Evolutionary conservation across 1,140 invertebrate species (phyloP).

Genomic region (Habropoda laboriosa): DNA sequence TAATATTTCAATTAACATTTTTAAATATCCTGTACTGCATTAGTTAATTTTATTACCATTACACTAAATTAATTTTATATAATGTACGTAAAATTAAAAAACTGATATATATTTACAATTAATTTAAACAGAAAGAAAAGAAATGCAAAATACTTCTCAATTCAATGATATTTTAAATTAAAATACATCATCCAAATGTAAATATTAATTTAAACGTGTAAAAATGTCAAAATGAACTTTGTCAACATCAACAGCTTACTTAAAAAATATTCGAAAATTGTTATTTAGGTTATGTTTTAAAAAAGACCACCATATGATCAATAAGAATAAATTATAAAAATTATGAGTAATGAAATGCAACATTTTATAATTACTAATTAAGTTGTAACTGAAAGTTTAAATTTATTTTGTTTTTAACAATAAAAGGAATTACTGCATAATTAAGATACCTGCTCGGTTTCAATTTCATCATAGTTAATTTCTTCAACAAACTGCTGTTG

Average conservation of each 20-base stretch:
- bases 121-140: background rate
- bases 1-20: background rate
- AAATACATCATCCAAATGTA: background rate
- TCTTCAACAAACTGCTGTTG: constrained; percentile 84
- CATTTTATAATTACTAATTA: background rate
- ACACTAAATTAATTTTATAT: background rate
- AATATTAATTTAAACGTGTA: background rate
- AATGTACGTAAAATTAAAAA: background rate
- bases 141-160: background rate
- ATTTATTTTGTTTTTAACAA: background rate
- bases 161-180: background rate
- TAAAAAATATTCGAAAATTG: background rate
- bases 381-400: background rate
- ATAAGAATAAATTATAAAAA: constrained; percentile 4
- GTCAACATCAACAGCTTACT: background rate
- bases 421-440: background rate
- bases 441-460: constrained; percentile 81
- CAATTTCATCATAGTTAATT: constrained; percentile 84
- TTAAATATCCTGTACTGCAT: too few relatives aligned
- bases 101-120: background rate
- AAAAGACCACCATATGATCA: background rate
- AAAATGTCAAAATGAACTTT: background rate
- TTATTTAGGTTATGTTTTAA: constrained; percentile 36
- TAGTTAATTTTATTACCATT: background rate
- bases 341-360: background rate